Base-by-base conservation (phyloP, 2,797 vertebrate species). In the Remorina albescens region DNA sequence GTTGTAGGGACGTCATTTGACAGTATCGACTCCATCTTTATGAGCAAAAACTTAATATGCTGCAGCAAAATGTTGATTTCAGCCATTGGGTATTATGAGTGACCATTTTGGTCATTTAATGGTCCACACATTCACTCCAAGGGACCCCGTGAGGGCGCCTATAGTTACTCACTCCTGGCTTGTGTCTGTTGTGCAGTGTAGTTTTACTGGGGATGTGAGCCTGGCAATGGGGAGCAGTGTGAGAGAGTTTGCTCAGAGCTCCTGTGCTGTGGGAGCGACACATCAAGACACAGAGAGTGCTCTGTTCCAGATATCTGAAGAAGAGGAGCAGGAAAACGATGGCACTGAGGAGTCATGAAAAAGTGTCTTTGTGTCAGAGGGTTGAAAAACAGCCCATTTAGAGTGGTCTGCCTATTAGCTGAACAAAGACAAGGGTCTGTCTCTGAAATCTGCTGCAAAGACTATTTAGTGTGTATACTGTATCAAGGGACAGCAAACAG, bases 281-380 rank as follows among this genome's bases (percentile, higher is more conserved):
- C 90, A 89, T 79, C 71, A 75, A 90, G 87, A 90, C 86, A 93
- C 91, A 93, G 92, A 92, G 90, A 88, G 85, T 1, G 73, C 90
- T 91, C 91, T 94, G 92, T 94, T 90, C 73, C 82, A 74, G 70
- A 88, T 91, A 89, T 91, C 88, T 87, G 90, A 91, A 86, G 92
- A 90, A 91, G 91, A 91, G 85, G 86, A 89, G 81, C 90, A 92
- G 90, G 84, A 90, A 91, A 92, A 91, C 86, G 80, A 91, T 92
- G 89, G 91, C 85, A 91, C 89, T 86, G 88, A 92, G 86, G 88
- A 93, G 90, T 91, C 91, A 93, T 93, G 92, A 94, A 93, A 91
- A 91, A 92, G 90, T 91, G 90, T 90, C 91, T 93, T 94, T 93
- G 92, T 94, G 90, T 93, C 91, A 93, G 90, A 92, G 91, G 92